Evolutionary conservation across 2,113 vertebrate genomes (phyloP).

Genomic region (Tichodroma muraria): DNA sequence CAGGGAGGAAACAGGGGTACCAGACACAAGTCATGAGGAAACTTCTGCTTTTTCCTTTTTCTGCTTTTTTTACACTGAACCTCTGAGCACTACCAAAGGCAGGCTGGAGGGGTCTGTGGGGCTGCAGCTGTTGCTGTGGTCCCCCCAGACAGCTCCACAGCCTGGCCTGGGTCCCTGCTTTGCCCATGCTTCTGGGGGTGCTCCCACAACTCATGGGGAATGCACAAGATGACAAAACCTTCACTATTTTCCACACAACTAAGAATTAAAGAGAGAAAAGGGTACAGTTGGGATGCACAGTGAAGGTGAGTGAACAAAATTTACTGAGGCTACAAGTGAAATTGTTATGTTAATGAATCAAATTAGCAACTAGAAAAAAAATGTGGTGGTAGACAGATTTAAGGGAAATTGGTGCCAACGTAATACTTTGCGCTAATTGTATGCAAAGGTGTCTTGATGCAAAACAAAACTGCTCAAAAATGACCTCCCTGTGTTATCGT

Average conservation of each 20-base stretch:
- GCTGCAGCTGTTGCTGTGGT: neutral
- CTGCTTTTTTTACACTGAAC: neutral
- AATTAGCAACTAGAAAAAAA: neutral
- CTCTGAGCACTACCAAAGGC: accelerated
- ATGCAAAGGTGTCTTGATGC: neutral
- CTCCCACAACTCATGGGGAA: neutral
- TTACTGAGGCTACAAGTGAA: neutral
- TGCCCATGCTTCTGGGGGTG: neutral
- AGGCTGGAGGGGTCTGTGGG: neutral
- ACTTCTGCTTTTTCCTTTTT: neutral
- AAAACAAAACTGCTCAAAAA: neutral
- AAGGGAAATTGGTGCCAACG: neutral
- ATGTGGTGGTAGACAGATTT: neutral
- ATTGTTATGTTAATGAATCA: neutral
- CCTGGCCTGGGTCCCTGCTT: neutral
- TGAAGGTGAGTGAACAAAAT: neutral
- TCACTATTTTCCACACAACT: neutral
- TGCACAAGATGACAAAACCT: accelerated
- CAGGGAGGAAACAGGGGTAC: neutral
- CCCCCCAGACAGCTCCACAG: neutral
- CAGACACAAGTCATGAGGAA: neutral
- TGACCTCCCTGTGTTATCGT: neutral
- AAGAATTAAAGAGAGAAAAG: neutral
- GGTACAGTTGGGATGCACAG: neutral
- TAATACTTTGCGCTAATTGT: neutral